phyloP scores from a whole-genome alignment of 2,113 vertebrate genomes.

The Nematolebias whitei region DNA sequence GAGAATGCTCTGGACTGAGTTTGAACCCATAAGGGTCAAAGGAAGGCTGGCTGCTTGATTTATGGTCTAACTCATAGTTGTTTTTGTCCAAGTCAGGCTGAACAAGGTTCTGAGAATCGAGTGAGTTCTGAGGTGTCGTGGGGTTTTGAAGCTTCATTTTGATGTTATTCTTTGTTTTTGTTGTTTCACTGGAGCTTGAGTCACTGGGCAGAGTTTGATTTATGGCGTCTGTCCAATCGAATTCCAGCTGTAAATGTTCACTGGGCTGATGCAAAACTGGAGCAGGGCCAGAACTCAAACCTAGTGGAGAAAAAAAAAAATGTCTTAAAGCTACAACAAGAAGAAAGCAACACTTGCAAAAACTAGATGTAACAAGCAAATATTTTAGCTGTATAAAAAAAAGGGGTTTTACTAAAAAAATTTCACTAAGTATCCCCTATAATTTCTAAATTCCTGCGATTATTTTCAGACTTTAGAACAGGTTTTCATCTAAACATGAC shows the following conservation, averaged over 20 bases:
- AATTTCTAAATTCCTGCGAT: too few relatives aligned
- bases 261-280: background rate
- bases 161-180: background rate
- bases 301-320: slow-evolving; percentile 31
- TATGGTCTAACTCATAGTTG: slow-evolving; percentile 61
- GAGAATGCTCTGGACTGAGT: slow-evolving; percentile 76
- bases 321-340: background rate
- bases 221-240: slow-evolving; percentile 6
- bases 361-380: too few relatives aligned
- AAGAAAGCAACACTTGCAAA: too few relatives aligned
- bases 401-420: too few relatives aligned
- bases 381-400: too few relatives aligned
- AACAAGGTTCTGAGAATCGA: slow-evolving; percentile 18
- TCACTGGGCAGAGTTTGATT: slow-evolving; percentile 3
- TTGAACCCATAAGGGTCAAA: slow-evolving; percentile 78
- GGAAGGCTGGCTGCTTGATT: slow-evolving; percentile 59
- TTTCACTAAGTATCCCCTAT: too few relatives aligned
- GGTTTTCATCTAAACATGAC: too few relatives aligned
- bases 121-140: slow-evolving; percentile 22
- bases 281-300: slow-evolving; percentile 11
- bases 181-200: background rate
- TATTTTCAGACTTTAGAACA: too few relatives aligned
- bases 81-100: slow-evolving; percentile 36
- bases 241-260: background rate
- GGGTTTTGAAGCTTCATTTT: slow-evolving; percentile 18